Evolutionary conservation across 2,888 invertebrate species (phyloP).

Genomic region (Ceratothoa steindachneri): DNA sequence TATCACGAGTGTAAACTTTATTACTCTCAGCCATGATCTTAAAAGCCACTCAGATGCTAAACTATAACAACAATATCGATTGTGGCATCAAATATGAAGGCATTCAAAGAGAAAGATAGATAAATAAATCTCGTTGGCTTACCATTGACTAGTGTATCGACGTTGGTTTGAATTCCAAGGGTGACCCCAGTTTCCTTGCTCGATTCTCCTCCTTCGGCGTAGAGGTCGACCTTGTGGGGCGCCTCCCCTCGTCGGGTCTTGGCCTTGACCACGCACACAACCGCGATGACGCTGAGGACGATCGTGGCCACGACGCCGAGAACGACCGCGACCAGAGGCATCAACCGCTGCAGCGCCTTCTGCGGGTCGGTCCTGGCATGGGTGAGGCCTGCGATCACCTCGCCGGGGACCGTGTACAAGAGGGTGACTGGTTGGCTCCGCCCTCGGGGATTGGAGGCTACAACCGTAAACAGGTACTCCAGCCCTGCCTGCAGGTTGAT

Average conservation of each 20-base stretch:
- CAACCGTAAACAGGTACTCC: constrained; percentile 32
- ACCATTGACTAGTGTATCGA: neutral
- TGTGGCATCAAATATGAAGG: too few species aligned
- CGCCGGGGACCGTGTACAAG: constrained; percentile 20
- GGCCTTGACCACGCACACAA: constrained; percentile 7
- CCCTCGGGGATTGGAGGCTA: constrained; percentile 31
- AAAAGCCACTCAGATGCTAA: too few species aligned
- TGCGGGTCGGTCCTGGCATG: constrained; percentile 16
- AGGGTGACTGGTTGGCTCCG: constrained; percentile 30
- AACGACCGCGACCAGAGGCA: constrained; percentile 28
- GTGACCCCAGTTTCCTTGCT: too few species aligned
- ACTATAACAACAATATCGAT: too few species aligned
- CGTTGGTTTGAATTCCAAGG: neutral
- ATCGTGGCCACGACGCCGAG: constrained; percentile 27
- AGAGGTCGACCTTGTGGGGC: neutral
- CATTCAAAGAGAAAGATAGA: too few species aligned
- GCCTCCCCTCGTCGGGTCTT: constrained; percentile 5
- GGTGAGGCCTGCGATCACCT: constrained; percentile 24
- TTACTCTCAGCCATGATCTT: too few species aligned
- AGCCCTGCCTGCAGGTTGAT: constrained; percentile 21
- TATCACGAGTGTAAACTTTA: too few species aligned
- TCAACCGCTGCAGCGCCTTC: constrained; percentile 18
- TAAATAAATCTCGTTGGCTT: too few species aligned
- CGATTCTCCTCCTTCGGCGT: neutral
- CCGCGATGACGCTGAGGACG: constrained; percentile 17